Evolutionary conservation across 1,140 invertebrate species (phyloP), one percentile per base, ranked within the genome.

Genomic region (Drosophila trapezifrons): DNA sequence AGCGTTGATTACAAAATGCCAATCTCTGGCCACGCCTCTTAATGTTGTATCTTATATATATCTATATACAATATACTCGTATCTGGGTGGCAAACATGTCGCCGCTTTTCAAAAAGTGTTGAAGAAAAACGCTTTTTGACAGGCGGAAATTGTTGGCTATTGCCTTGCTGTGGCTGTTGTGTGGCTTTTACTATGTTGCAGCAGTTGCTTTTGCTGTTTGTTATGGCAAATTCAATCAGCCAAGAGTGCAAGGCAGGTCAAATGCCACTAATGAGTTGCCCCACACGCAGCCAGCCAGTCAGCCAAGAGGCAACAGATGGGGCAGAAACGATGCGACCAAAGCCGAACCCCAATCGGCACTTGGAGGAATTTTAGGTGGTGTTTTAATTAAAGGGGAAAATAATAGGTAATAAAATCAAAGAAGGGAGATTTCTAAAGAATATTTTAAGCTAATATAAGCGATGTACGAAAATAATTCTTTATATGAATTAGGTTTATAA

Each of bases 261-360:
- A 87, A 87, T 83, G 84, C 84, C 84, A 87, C 84, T 87, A 87
- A 87, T 87, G 84, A 87, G 84, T 89, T 87, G 79, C 84, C 84
- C 84, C 84, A 87, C 84, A 87, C 84, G 80, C 84, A 87, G 83
- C 60, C 84, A 87, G 83, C 60, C 67, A 87, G 83, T 56, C 67
- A 65, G 29, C 9, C 55, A 54, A 32, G 32, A 12, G 46, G 40
- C 58, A 54, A 43, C 60, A 67, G 64, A 71, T 71, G 67, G 20
- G 69, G 69, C 69, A 71, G 66, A 71, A 71, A 18, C 73, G 71
- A 60, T 57, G 69, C 57, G 65, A 40, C 73, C 65, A 38, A 40
- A 73, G 54, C 32, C 42, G 25, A 63, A 55, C 49, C 62, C 64
- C 35, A 32, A 40, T 40, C 22, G 15, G 13, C 29, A 69, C 65